Base-by-base conservation (phyloP, 2,888 invertebrate genomes). In the Sphecodes monilicornis region DNA sequence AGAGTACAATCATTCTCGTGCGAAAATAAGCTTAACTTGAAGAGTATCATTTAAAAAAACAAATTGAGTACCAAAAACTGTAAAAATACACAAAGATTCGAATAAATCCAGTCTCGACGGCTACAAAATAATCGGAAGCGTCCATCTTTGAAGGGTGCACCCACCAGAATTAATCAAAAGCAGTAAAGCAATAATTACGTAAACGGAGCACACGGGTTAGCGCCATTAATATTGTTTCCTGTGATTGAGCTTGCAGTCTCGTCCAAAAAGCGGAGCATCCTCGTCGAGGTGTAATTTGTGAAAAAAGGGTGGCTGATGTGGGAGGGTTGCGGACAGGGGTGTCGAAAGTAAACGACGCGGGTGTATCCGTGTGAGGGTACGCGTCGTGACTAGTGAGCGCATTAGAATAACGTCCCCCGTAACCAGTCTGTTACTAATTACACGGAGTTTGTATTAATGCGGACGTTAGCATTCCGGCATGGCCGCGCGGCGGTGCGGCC, bases 381-480 rank as follows among this genome's bases (percentile, higher is more conserved):
- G 78, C 75, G 76, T 60, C 75, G 83, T 84, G 87, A 84, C 86
- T 73, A 81, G 80, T 54, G 83, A 75, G 60, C 83, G 73, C 89
- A 90, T 90, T 90, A 90, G 90, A 90, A 86, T 85, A 89, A 89
- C 83, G 78, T 72, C 68, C 70, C 50, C 39, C 82, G 73, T 69
- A 80, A 57, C 80, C 86, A 83, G 84, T 80, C 89, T 88, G 91
- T 86, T 86, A 86, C 92, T 92, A 92, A 92, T 92, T 92, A 92
- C 91, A 76, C 82, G 81, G 90, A 91, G 91, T 92, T 92, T 92
- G 92, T 92, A 92, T 92, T 92, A 92, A 92, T 92, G 91, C 89
- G 92, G 89, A 89, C 91, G 91, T 92, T 92, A 92, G 92, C 92
- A 92, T 92, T 92, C 92, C 91, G 87, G 80, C 84, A 85, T 84